phyloP scores from a whole-genome alignment of 2,113 vertebrate genomes.

The Chlorodrepanis virens region DNA sequence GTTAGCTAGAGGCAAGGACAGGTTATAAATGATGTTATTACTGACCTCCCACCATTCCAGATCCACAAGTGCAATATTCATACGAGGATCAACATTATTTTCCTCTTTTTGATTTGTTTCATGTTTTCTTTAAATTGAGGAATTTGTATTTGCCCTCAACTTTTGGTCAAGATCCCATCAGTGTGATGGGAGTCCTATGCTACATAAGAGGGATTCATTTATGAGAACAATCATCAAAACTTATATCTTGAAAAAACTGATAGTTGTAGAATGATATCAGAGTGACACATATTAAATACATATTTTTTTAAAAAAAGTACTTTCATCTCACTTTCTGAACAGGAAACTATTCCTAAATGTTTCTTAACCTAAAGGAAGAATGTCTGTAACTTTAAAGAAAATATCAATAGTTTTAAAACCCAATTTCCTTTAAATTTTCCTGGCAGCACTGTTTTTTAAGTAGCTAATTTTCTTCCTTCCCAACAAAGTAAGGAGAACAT shows the following conservation, averaged over 20 bases:
- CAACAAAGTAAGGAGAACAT: not conserved
- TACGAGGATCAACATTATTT: not conserved
- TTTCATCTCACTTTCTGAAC: not conserved
- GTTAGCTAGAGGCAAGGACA: not conserved
- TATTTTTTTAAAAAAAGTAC: rapidly evolving
- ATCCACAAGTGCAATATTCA: not conserved
- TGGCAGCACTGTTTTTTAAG: not conserved
- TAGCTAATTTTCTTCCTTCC: not conserved
- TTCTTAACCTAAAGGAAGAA: not conserved
- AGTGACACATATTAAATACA: not conserved
- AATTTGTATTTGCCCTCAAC: not conserved
- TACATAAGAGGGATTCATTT: not conserved
- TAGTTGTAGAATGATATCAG: not conserved
- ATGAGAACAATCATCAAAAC: not conserved
- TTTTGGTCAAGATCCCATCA: not conserved
- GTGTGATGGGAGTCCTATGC: not conserved
- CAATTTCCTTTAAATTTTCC: not conserved
- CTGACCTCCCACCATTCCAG: not conserved
- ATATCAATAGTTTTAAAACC: not conserved
- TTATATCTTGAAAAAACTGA: not conserved
- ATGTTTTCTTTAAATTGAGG: not conserved
- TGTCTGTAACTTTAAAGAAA: not conserved
- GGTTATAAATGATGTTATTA: not conserved
- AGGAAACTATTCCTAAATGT: not conserved
- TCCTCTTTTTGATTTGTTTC: not conserved